These are phyloP conservation scores for Ondatra zibethicus DNA, from an alignment of 2,113 vertebrate species.

Conservation along the genomic window DNA sequence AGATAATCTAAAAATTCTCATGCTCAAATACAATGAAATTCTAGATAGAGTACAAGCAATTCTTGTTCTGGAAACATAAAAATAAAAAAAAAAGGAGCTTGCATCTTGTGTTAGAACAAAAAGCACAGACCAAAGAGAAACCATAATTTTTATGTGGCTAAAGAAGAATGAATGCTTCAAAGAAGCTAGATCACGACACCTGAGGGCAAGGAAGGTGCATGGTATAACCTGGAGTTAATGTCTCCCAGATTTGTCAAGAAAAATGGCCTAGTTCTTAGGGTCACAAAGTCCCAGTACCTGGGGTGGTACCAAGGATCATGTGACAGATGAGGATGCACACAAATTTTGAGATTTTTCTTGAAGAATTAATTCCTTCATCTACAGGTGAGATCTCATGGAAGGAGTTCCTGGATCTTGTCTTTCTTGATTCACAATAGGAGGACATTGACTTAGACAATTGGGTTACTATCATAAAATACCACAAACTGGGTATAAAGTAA, in stretches of 20 bases:
- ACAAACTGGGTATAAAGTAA: background rate
- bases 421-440: background rate
- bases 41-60: background rate
- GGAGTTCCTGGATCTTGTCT: background rate
- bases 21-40: background rate
- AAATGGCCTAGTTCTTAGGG: background rate
- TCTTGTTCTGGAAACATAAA: background rate
- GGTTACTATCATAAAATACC: background rate
- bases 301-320: background rate
- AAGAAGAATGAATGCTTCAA: background rate
- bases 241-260: background rate
- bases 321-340: background rate
- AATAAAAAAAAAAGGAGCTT: background rate
- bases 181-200: background rate
- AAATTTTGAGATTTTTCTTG: background rate
- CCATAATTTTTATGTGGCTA: background rate
- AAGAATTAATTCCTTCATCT: background rate
- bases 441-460: background rate
- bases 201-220: too few relatives aligned
- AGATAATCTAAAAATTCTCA: slow-evolving; percentile 16
- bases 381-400: background rate
- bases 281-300: background rate
- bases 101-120: background rate
- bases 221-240: background rate
- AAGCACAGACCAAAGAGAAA: background rate